Conservation (phyloP, 1,140 invertebrate genomes). For the Drosophila littoralis region DNA sequence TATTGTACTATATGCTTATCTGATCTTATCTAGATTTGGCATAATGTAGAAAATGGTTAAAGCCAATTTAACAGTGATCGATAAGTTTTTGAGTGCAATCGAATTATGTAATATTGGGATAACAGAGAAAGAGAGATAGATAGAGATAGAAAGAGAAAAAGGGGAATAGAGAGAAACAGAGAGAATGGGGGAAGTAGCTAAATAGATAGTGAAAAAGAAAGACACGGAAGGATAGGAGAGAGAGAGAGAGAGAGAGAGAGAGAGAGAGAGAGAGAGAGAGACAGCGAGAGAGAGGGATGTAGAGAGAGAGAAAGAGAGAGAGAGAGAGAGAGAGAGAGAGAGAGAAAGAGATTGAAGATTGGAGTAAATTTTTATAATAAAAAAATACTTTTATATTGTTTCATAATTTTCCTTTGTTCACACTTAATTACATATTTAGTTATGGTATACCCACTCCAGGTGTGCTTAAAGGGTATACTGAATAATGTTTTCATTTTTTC, state of each 20-base stretch:
- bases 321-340: too few species aligned
- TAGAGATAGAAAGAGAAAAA: neutral
- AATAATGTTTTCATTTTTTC: constrained; percentile 22
- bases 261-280: neutral
- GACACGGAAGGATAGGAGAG: too few species aligned
- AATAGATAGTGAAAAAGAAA: neutral
- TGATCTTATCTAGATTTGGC: too few species aligned
- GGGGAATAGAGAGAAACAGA: neutral
- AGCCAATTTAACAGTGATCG: too few species aligned
- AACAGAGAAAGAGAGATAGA: neutral
- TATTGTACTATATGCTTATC: too few species aligned
- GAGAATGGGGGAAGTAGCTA: neutral
- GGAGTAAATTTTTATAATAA: too few species aligned
- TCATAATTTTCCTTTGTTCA: neutral
- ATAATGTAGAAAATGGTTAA: too few species aligned
- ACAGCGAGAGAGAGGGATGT: neutral
- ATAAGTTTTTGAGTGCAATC: too few species aligned
- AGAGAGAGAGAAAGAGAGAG: neutral
- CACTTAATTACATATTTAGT: neutral
- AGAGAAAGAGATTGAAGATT: too few species aligned
- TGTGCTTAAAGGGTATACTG: neutral
- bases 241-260: neutral
- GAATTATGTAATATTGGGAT: too few species aligned
- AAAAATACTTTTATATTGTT: too few species aligned
- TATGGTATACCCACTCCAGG: neutral